phyloP scores from a whole-genome alignment of 1,140 invertebrate species.

The Coenobita brevimanus region DNA sequence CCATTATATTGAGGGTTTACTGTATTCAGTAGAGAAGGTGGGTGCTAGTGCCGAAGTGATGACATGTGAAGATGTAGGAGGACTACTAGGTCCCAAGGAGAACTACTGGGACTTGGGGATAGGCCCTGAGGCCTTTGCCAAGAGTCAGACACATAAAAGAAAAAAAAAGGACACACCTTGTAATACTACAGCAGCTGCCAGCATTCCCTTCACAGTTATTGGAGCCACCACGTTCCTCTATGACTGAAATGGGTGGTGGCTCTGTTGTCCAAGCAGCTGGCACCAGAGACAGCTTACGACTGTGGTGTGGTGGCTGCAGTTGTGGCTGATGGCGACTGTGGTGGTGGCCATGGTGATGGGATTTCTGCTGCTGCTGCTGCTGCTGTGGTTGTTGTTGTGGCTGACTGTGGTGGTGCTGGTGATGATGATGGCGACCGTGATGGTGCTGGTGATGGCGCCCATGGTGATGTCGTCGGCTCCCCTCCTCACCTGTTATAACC shows the following conservation, averaged over 20 bases:
- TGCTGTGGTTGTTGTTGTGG: constrained; percentile 15
- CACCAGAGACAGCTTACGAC: constrained; percentile 39
- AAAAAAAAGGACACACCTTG: not conserved
- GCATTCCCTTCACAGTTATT: constrained; percentile 34
- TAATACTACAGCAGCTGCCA: constrained; percentile 33
- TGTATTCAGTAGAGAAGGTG: no score
- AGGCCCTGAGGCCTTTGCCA: no score
- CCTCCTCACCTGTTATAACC: constrained; percentile 49
- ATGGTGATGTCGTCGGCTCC: constrained; percentile 1
- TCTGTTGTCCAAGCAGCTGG: constrained; percentile 18
- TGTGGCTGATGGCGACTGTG: constrained; percentile 10
- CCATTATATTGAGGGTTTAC: no score
- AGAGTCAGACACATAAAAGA: no score
- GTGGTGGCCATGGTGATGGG: not conserved
- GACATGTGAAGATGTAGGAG: no score
- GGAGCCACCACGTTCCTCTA: constrained; percentile 16
- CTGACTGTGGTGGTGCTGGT: constrained; percentile 27
- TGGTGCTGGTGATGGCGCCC: constrained; percentile 5
- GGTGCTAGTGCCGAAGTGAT: no score
- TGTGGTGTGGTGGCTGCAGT: constrained; percentile 43
- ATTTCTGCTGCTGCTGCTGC: not conserved
- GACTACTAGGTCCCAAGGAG: no score
- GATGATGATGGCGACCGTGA: constrained; percentile 19
- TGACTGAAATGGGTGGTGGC: constrained; percentile 44
- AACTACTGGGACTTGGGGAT: no score